Conservation (phyloP, 2,113 vertebrate genomes). For the Camelus bactrianus region DNA sequence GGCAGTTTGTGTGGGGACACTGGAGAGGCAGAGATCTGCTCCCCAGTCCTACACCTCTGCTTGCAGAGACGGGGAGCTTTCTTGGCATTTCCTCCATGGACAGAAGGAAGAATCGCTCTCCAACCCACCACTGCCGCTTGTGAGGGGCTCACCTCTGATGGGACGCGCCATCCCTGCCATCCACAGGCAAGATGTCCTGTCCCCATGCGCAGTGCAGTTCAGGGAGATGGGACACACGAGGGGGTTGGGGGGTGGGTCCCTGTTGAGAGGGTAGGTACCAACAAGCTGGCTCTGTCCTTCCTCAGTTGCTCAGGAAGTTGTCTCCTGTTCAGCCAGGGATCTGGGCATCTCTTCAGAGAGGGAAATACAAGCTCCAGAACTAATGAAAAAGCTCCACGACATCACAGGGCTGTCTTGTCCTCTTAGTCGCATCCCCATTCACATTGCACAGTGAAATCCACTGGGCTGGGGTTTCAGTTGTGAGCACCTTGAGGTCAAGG, state of each 20-base stretch:
- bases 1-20: not conserved
- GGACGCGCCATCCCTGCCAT: not conserved
- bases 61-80: not conserved
- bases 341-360: not conserved
- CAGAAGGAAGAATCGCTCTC: not conserved
- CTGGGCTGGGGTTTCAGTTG: not conserved
- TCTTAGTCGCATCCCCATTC: not conserved
- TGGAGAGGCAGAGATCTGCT: not conserved
- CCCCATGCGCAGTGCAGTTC: not conserved
- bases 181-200: accelerated
- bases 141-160: not conserved
- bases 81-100: not conserved
- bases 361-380: not conserved
- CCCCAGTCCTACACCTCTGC: accelerated
- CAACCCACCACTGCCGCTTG: not conserved
- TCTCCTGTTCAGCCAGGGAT: not conserved
- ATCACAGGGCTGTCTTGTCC: not conserved
- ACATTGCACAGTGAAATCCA: not conserved
- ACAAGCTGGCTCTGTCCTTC: not conserved
- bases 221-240: accelerated
- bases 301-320: not conserved
- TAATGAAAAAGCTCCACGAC: not conserved
- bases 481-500: not conserved
- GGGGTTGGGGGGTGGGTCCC: not conserved
- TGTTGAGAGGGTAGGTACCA: not conserved